phyloP scores from a whole-genome alignment of 2,797 vertebrate species.

The Sus cebifrons region DNA sequence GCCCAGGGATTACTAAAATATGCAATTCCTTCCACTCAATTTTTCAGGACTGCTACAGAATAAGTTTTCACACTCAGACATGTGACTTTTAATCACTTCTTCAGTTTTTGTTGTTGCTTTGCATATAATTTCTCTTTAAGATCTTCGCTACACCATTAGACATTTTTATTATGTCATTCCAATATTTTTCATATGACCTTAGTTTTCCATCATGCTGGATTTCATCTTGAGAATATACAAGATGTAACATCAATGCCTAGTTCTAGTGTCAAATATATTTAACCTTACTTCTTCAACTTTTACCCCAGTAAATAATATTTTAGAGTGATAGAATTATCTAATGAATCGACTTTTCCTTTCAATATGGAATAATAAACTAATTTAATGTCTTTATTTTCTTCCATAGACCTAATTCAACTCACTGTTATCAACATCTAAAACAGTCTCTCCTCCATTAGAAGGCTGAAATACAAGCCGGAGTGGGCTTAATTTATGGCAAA shows the following conservation, averaged over 20 bases:
- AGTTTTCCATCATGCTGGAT: background rate
- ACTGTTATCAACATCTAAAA: background rate
- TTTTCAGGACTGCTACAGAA: background rate
- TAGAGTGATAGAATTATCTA: background rate
- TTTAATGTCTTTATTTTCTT: background rate
- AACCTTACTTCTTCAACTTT: background rate
- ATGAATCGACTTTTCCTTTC: background rate
- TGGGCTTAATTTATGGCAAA: slow-evolving; percentile 49
- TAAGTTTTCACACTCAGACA: background rate
- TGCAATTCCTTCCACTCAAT: background rate
- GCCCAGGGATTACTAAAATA: background rate
- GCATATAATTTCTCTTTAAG: background rate
- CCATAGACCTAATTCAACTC: background rate
- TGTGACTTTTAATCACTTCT: background rate
- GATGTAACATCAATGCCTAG: background rate
- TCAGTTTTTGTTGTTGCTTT: background rate
- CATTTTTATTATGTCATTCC: background rate
- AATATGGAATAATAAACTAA: background rate
- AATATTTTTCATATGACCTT: background rate
- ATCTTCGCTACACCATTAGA: background rate
- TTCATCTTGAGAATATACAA: background rate
- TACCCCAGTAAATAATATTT: slow-evolving; percentile 29
- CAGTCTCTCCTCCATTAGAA: background rate
- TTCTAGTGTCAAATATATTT: background rate
- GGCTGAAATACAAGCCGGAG: background rate